Evolutionary conservation across 2,797 vertebrate species (phyloP), one percentile per base, ranked within the genome.

Genomic region (Schizopygopsis malacanthus): DNA sequence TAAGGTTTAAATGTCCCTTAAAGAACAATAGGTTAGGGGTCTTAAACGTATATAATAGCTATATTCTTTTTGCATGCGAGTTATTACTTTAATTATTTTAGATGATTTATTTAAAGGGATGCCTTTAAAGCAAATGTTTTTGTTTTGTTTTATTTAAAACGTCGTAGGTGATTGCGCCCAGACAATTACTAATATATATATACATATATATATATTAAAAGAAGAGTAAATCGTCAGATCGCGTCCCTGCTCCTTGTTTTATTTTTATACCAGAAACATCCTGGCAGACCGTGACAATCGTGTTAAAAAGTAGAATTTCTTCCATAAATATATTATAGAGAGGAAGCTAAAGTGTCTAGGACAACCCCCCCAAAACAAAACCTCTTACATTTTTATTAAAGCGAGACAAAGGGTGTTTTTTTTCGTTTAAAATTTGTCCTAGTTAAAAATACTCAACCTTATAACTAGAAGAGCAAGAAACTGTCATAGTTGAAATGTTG

Each of bases 251-350:
- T 77, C 25, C 18, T 43, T 47, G 54, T 84, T 56, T 28, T 28
- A 28, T 28, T 28, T 33, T 3, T 33, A 28, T 86, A 82, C 75
- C n/a, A 76, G 81, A 72, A 84, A 84, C 87, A 71, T 45, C 20
- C 16, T 13, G 12, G 79, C 1, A 45, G 10, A 37, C 71, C 78
- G 50, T 73, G 39, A 15, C 11, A 81, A 79, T 70, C 50, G 67
- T 28, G 25, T 75, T 81, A 37, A 4, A 77, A 59, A 59, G 6
- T n/a, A 16, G 9, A 28, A 12, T 47, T 72, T 45, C 13, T 16
- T 33, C 9, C 39, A 41, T 5, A n/a, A 22, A 43, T 71, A 0
- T n/a, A 45, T 33, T 33, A 65, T 7, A 65, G 28, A 65, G 25
- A 28, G 28, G 6, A 33, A 54, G 28, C 25, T 13, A 75, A 52